phyloP scores from a whole-genome alignment of 2,888 invertebrate species.

The Philereme transversata region DNA sequence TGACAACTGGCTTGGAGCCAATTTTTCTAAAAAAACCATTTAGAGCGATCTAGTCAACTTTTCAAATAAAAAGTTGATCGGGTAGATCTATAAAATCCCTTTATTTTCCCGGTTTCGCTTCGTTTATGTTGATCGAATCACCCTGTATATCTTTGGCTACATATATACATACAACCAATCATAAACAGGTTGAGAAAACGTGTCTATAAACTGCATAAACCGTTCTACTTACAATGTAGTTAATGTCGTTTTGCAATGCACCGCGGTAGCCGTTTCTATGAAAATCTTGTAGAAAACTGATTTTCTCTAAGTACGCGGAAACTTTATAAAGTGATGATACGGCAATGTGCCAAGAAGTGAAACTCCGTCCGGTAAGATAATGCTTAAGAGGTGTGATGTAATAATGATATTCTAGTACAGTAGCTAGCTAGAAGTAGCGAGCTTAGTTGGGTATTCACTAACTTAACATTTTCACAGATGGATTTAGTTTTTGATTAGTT shows the following conservation, averaged over 20 bases:
- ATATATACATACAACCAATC: constrained; percentile 9
- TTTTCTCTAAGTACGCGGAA: constrained; percentile 5
- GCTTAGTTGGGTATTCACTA: no score
- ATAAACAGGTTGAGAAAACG: constrained; percentile 21
- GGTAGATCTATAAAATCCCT: no score
- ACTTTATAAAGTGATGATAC: constrained; percentile 15
- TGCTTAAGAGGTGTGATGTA: background rate
- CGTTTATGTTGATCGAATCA: constrained; percentile 1
- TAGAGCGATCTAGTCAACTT: no score
- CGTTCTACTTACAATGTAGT: background rate
- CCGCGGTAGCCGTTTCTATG: background rate
- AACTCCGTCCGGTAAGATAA: constrained; percentile 7
- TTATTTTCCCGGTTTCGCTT: no score
- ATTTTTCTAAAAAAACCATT: no score
- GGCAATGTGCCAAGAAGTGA: constrained; percentile 24
- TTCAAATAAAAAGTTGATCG: no score
- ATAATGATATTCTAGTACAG: no score
- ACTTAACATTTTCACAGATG: no score
- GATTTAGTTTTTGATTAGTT: no score
- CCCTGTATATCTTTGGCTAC: constrained; percentile 4
- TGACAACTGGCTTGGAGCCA: no score
- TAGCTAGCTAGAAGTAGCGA: no score
- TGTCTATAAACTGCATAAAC: constrained; percentile 19
- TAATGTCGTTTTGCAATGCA: background rate
- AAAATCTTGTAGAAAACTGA: constrained; percentile 16